Conservation (phyloP, 2,113 vertebrate species). For the Carollia perspicillata region DNA sequence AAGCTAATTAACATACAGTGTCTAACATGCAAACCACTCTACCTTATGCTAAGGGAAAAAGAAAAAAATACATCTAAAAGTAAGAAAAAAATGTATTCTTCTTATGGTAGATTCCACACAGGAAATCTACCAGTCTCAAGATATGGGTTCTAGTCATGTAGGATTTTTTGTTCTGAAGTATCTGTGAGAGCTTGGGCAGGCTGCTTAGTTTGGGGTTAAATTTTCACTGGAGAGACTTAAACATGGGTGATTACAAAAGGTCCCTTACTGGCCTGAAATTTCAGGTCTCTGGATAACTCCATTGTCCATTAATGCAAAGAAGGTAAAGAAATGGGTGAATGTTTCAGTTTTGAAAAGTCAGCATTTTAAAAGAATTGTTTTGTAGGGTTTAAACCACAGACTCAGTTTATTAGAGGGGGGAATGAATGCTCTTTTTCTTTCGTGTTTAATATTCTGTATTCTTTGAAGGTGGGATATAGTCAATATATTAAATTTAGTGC, state of each 20-base stretch:
- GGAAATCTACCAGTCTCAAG: not conserved
- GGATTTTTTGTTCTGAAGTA: not conserved
- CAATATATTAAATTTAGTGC: not conserved
- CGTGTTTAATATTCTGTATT: not conserved
- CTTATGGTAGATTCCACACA: not conserved
- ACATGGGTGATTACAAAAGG: not conserved
- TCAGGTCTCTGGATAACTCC: not conserved
- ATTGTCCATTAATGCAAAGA: not conserved
- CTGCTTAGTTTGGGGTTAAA: slow-evolving; percentile 13
- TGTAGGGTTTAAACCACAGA: not conserved
- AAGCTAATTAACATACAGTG: not conserved
- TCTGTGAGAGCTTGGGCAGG: not conserved
- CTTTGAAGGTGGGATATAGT: not conserved
- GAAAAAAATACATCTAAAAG: not conserved
- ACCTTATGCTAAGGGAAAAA: not conserved
- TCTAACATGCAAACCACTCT: not conserved
- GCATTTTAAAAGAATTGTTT: not conserved
- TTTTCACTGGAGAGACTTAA: not conserved
- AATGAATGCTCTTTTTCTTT: not conserved
- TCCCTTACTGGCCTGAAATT: not conserved
- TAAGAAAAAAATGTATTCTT: not conserved
- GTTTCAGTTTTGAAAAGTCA: not conserved
- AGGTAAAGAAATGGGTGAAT: not conserved
- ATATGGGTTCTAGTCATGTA: not conserved
- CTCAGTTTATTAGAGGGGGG: not conserved